Evolutionary conservation across 2,113 vertebrate genomes (phyloP).

Genomic region (Azemiops feae): DNA sequence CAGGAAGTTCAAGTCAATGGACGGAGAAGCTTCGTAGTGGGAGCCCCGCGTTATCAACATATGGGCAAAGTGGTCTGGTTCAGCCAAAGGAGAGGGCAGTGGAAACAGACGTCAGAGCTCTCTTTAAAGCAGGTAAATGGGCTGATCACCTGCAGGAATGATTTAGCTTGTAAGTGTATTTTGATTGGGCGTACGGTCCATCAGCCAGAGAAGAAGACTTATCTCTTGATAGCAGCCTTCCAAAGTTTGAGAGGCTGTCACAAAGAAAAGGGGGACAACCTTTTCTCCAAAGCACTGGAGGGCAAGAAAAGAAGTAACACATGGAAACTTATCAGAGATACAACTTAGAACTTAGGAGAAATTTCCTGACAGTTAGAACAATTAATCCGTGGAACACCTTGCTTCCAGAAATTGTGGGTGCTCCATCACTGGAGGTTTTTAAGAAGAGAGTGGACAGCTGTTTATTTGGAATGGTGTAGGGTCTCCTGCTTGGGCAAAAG

Average conservation of each 20-base stretch:
- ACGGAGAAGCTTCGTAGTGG: constrained; percentile 40
- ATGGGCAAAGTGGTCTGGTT: constrained; percentile 51
- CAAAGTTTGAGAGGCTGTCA: not conserved
- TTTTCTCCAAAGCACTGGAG: not conserved
- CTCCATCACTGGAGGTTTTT: too few relatives aligned
- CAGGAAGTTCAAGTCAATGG: constrained; percentile 41
- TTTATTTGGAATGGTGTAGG: too few relatives aligned
- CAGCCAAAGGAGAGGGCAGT: not conserved
- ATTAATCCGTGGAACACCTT: too few relatives aligned
- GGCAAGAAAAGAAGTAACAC: not conserved
- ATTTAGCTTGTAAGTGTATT: not conserved
- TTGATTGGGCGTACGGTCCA: not conserved
- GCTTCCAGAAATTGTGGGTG: too few relatives aligned
- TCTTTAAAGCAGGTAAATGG: constrained; percentile 43
- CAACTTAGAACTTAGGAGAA: not conserved
- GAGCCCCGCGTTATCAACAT: constrained; percentile 63
- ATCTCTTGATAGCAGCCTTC: not conserved
- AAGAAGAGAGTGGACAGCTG: too few relatives aligned
- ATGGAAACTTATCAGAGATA: not conserved
- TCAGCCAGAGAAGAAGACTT: not conserved
- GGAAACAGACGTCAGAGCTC: constrained; percentile 38
- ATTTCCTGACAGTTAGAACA: too few relatives aligned
- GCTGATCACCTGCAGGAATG: rapidly evolving
- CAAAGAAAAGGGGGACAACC: not conserved
- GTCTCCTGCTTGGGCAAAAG: too few relatives aligned